Evolutionary conservation across 1,140 invertebrate genomes (phyloP), one percentile per base, ranked within the genome.

Genomic region (Papilio machaon): DNA sequence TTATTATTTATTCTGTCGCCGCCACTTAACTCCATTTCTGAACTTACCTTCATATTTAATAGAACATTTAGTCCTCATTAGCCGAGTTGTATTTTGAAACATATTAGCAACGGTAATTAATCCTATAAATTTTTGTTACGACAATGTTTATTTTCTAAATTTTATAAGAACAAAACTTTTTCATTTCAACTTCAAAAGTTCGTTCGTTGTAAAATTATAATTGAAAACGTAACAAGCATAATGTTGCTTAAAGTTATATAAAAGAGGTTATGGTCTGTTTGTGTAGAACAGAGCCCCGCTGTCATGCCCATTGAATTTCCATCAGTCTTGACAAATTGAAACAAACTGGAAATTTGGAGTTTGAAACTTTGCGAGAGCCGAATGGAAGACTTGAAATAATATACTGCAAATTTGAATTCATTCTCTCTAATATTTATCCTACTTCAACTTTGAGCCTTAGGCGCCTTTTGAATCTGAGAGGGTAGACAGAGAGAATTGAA

Each of bases 281-380:
- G 80, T 81, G 43, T 47, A 73, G 17, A 82, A 82, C 76, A 89
- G 86, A 88, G 85, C 85, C 85, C 82, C 85, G 83, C 87, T 91
- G 87, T 92, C 87, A 84, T 90, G 86, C 70, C 85, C 87, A 92
- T 90, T 89, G 91, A 86, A 90, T 91, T 86, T 89, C 86, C 85
- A 92, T 93, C 89, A 88, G 84, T 89, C 82, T 87, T 91, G 89
- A 92, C 88, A 92, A 94, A 94, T 94, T 93, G 89, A 92, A 91
- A 92, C 90, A 92, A 92, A 90, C 88, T 89, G 86, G 81, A 91
- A 92, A 91, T 87, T 91, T 89, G 83, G 83, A 87, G 83, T 89
- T 89, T 79, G 81, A 85, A 90, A 92, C 84, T 91, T 86, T 82
- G 76, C 82, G 82, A 85, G 86, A 89, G 88, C 87, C 88, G 85